phyloP scores from a whole-genome alignment of 2,797 vertebrate genomes.

The Rhincodon typus region DNA sequence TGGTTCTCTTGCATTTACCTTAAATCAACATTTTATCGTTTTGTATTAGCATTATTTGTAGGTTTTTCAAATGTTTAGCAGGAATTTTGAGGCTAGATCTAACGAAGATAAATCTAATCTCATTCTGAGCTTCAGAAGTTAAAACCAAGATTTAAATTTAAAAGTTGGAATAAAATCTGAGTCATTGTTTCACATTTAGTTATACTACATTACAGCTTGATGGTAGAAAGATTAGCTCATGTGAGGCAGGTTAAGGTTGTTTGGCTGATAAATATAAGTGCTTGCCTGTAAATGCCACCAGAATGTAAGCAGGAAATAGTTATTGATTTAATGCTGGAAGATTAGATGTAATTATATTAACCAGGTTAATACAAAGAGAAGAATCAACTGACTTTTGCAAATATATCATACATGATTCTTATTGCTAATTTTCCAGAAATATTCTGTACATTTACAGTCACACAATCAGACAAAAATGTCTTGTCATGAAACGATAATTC shows the following conservation, averaged over 20 bases:
- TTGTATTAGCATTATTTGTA: not conserved
- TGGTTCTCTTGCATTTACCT: not conserved
- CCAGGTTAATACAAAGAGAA: not conserved
- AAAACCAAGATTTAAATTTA: not conserved
- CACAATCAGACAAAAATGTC: too few species aligned
- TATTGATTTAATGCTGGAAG: not conserved
- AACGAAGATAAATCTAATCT: not conserved
- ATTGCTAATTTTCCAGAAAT: not conserved
- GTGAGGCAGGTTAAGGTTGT: not conserved
- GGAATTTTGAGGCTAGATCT: not conserved
- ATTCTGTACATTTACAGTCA: too few species aligned
- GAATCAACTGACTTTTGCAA: not conserved
- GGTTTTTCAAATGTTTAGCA: not conserved
- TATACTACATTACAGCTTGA: not conserved
- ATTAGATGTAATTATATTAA: not conserved
- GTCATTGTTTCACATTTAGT: constrained; percentile 18
- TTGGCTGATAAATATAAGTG: not conserved
- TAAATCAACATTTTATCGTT: not conserved
- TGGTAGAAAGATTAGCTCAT: not conserved
- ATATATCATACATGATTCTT: not conserved
- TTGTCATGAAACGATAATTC: too few species aligned
- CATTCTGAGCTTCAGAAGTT: not conserved
- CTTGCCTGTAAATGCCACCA: not conserved
- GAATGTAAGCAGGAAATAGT: not conserved
- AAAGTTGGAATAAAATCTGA: not conserved